Evolutionary conservation across 1,140 invertebrate genomes (phyloP).

Genomic region (Helicoverpa armigera): DNA sequence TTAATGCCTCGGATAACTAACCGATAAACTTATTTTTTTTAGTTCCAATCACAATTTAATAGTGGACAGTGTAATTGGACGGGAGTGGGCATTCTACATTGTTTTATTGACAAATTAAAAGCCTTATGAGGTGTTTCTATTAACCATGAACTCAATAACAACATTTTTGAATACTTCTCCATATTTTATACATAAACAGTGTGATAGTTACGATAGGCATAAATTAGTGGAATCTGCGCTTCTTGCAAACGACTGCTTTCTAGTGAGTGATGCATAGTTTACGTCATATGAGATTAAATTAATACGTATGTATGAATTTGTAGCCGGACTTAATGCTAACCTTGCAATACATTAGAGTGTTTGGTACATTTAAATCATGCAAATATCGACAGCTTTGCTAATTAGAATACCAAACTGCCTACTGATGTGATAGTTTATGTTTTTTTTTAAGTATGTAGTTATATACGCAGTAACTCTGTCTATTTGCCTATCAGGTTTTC

Average conservation of each 20-base stretch:
- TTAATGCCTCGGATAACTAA: too few relatives aligned
- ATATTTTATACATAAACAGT: neutral
- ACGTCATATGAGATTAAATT: conserved; percentile 27
- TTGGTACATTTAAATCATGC: conserved; percentile 20
- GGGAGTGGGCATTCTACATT: too few relatives aligned
- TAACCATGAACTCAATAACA: conserved; percentile 20
- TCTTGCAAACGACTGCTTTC: conserved; percentile 27
- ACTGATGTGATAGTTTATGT: neutral
- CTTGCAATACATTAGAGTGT: conserved; percentile 36
- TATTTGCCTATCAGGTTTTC: too few relatives aligned
- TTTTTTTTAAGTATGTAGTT: neutral
- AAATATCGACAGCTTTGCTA: conserved; percentile 14
- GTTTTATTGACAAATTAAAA: neutral
- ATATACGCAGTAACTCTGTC: too few relatives aligned
- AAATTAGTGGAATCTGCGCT: neutral
- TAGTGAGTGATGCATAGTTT: conserved; percentile 26
- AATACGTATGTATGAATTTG: conserved; percentile 5
- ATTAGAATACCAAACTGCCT: conserved; percentile 31
- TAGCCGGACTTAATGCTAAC: conserved; percentile 11
- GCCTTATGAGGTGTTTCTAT: neutral
- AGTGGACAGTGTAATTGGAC: too few relatives aligned
- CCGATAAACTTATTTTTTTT: too few relatives aligned
- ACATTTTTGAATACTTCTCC: neutral
- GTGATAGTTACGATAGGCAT: conserved; percentile 29
- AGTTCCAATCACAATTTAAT: too few relatives aligned